Evolutionary conservation across 30 jellyfish, hydroid and myxozoan species (phyloP).

Genomic region (Aurelia sp.): DNA sequence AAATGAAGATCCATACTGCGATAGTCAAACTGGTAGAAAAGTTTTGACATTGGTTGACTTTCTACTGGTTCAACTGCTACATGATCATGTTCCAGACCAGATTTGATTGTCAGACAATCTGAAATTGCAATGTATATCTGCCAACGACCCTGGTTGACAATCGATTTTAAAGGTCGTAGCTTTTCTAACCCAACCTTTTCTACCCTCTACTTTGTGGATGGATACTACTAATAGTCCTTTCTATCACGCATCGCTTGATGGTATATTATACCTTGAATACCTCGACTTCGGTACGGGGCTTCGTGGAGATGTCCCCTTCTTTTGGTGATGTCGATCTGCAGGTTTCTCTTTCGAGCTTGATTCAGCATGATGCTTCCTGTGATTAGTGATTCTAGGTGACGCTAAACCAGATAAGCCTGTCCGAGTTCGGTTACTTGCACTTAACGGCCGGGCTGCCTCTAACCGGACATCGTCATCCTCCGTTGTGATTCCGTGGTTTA

Average conservation of each 20-base stretch:
- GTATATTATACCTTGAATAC: slow-evolving; percentile 41
- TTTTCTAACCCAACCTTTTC: too few relatives aligned
- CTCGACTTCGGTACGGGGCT: slow-evolving; percentile 75
- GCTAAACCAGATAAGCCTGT: slow-evolving; percentile 67
- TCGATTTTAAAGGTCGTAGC: too few relatives aligned
- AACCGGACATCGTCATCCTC: slow-evolving; percentile 53
- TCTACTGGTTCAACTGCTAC: too few relatives aligned
- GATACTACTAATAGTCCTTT: neutral
- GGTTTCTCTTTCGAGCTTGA: slow-evolving; percentile 4
- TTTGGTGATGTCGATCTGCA: slow-evolving; percentile 2
- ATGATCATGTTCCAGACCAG: too few relatives aligned
- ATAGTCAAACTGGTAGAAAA: too few relatives aligned
- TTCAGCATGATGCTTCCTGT: slow-evolving; percentile 35
- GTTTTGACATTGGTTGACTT: too few relatives aligned
- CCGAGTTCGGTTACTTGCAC: slow-evolving; percentile 55
- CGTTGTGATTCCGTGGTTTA: slow-evolving; percentile 58
- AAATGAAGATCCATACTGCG: too few relatives aligned
- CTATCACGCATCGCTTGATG: slow-evolving; percentile 46
- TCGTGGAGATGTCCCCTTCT: slow-evolving; percentile 37
- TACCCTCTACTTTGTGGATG: too few relatives aligned
- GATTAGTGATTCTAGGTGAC: slow-evolving; percentile 48
- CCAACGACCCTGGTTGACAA: too few relatives aligned
- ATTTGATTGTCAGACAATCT: too few relatives aligned
- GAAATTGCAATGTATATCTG: too few relatives aligned
- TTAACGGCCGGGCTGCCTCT: slow-evolving; percentile 38